Evolutionary conservation across 2,113 vertebrate species (phyloP).

Genomic region (Glareola pratincola): DNA sequence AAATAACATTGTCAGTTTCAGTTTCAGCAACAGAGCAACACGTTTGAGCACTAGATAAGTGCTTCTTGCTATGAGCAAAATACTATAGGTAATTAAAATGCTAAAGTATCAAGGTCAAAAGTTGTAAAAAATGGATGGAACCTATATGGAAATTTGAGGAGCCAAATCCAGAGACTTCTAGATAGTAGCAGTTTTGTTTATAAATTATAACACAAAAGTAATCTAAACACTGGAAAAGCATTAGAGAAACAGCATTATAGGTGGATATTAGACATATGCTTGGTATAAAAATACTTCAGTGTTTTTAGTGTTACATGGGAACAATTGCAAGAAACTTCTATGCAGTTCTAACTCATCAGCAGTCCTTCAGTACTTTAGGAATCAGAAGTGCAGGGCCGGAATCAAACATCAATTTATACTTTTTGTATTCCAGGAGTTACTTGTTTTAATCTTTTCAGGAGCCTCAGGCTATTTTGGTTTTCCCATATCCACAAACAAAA

Average conservation of each 20-base stretch:
- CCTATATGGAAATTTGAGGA: not conserved
- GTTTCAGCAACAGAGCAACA: not conserved
- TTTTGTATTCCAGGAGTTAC: not conserved
- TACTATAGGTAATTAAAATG: not conserved
- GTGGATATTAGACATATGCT: not conserved
- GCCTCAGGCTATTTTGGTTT: not conserved
- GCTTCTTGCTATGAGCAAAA: not conserved
- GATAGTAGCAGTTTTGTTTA: not conserved
- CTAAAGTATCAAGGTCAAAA: not conserved
- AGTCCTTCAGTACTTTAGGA: not conserved
- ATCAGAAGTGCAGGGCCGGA: not conserved
- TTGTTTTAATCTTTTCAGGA: not conserved
- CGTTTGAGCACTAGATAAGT: not conserved
- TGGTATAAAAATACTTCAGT: not conserved
- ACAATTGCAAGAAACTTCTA: not conserved
- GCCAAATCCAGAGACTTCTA: not conserved
- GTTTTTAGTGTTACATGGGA: not conserved
- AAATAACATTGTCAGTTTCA: not conserved
- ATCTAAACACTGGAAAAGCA: not conserved
- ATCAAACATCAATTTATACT: not conserved
- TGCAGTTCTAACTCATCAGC: not conserved
- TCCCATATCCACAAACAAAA: not conserved
- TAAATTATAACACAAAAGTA: not conserved
- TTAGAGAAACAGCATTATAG: not conserved
- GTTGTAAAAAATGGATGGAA: not conserved